These are phyloP conservation scores for Rhinopithecus roxellana DNA, from an alignment of 2,113 vertebrate genomes.

Conservation along the genomic window DNA sequence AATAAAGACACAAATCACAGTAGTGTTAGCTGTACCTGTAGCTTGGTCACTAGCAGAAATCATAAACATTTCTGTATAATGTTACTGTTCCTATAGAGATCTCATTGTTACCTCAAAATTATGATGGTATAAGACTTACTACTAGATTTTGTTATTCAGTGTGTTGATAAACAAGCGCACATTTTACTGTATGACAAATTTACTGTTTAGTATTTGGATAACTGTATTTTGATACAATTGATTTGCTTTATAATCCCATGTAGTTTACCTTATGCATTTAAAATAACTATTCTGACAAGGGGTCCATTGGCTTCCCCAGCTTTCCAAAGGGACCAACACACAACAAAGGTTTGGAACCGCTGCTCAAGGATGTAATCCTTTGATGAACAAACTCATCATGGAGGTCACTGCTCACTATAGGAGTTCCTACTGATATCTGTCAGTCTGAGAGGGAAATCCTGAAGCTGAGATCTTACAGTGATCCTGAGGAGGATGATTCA, in stretches of 20 bases:
- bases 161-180: neutral
- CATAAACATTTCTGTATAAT: slow-evolving; percentile 29
- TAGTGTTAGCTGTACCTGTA: neutral
- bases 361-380: slow-evolving; percentile 61
- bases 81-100: neutral
- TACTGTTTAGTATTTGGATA: slow-evolving; percentile 18
- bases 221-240: neutral
- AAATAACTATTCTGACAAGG: neutral
- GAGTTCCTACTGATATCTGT: slow-evolving; percentile 51
- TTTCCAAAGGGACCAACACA: neutral
- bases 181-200: neutral
- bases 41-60: slow-evolving; percentile 29
- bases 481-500: neutral
- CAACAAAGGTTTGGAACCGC: neutral
- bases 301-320: neutral
- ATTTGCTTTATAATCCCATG: neutral
- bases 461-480: slow-evolving; percentile 31
- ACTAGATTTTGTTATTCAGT: neutral
- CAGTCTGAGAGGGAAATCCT: slow-evolving; percentile 52
- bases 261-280: neutral
- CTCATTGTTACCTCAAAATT: slow-evolving; percentile 3
- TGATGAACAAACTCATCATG: slow-evolving; percentile 59
- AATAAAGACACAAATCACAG: slow-evolving; percentile 15
- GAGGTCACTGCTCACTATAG: slow-evolving; percentile 52
- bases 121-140: neutral